phyloP scores from a whole-genome alignment of 2,888 invertebrate species.

The Sarcophaga carnaria region DNA sequence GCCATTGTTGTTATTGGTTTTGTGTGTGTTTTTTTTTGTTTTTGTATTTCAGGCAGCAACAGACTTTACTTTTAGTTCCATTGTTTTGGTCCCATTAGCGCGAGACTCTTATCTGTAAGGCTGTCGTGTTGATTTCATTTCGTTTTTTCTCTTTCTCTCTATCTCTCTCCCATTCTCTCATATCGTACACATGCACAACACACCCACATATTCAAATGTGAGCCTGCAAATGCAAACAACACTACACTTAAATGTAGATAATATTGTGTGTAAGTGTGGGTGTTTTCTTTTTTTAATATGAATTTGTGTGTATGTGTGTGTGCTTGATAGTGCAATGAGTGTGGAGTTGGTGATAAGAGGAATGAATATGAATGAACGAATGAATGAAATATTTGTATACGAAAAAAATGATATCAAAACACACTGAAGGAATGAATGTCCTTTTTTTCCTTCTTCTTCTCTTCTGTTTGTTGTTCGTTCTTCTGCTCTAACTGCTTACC shows the following conservation, averaged over 20 bases:
- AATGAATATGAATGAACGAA: constrained; percentile 75
- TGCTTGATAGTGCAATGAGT: constrained; percentile 66
- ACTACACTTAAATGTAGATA: not conserved
- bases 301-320: constrained; percentile 14
- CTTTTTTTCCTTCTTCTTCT: constrained; percentile 74
- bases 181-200: not conserved
- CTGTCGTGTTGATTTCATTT: constrained; percentile 75
- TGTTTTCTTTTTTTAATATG: constrained; percentile 67
- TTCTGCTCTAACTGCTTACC: too few species aligned
- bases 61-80: constrained; percentile 74
- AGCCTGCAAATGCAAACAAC: constrained; percentile 22
- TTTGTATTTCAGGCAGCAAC: constrained; percentile 18
- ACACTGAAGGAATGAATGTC: constrained; percentile 78
- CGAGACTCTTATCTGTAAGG: constrained; percentile 78
- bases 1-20: constrained; percentile 27
- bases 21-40: constrained; percentile 13
- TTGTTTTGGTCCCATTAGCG: constrained; percentile 81
- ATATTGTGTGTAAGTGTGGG: constrained; percentile 72
- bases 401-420: constrained; percentile 76
- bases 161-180: constrained; percentile 28
- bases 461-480: not conserved
- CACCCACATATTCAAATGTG: not conserved
- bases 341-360: constrained; percentile 77
- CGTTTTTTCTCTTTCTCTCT: constrained; percentile 56
- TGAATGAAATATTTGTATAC: constrained; percentile 76